Conservation (phyloP, 2,113 vertebrate species). For the Takifugu flavidus region DNA sequence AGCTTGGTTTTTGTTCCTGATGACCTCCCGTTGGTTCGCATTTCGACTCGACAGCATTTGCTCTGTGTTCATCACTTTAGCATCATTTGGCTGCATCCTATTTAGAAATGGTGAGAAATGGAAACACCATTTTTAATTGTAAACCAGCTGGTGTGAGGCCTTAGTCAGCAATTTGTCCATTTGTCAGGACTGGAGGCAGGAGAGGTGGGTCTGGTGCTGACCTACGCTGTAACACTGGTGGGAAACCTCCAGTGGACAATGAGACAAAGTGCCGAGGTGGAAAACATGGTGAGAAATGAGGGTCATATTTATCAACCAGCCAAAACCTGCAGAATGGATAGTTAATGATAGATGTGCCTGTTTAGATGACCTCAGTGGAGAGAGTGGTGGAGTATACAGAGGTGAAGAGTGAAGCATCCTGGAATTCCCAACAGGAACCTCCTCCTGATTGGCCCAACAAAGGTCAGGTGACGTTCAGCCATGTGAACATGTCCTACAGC, state of each 20-base stretch:
- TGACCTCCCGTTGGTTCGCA: conserved; percentile 92
- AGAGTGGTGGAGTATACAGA: conserved; percentile 90
- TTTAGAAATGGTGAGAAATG: conserved; percentile 76
- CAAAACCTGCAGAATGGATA: background rate
- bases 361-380: conserved; percentile 97
- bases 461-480: conserved; percentile 86
- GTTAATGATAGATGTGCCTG: background rate
- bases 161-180: background rate
- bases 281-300: conserved; percentile 85
- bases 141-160: no score
- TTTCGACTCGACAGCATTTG: conserved; percentile 89
- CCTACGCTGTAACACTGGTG: conserved; percentile 87
- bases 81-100: conserved; percentile 83
- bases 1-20: conserved; percentile 80
- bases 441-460: conserved; percentile 84
- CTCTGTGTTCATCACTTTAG: conserved; percentile 80
- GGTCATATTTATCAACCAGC: no score
- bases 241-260: conserved; percentile 96
- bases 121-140: background rate
- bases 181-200: conserved; percentile 82
- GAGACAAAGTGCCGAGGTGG: conserved; percentile 93
- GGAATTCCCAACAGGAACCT: conserved; percentile 83
- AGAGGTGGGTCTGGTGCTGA: conserved; percentile 86
- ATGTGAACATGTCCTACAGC: conserved; percentile 87
- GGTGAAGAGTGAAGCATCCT: conserved; percentile 89